Evolutionary conservation across 2,888 invertebrate genomes (phyloP), one percentile per base, ranked within the genome.

Genomic region (Plagodis dolabraria): DNA sequence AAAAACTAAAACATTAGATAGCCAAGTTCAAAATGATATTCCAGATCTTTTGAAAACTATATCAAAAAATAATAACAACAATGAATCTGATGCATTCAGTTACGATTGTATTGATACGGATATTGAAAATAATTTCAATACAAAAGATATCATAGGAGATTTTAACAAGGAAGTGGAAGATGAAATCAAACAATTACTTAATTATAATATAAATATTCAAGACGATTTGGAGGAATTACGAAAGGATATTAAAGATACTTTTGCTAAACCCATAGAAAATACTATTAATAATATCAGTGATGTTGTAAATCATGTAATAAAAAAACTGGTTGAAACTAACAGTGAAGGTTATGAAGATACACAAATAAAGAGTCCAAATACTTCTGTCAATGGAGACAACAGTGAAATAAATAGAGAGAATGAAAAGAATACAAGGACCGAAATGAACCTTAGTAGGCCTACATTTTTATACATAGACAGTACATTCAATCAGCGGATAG

Each of bases 101-200:
- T 85, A 78, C 58, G 88, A 89, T 50, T 90, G 84, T 63, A 79
- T 83, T 51, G 84, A 87, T 67, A 83, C 87, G 38, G 92, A 92
- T 67, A 87, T 92, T 69, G 92, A 92, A 75, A 91, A 91, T 68
- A 92, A 92, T 71, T 92, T 92, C 70, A 75, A 89, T 45, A 80
- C 89, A 6, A 89, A 86, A 70, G 89, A 93, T 72, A 93, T 94
- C 47, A 93, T 94, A 61, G 94, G 94, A 34, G 93, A 94, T 78
- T 94, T 94, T 68, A 93, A 93, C 62, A 93, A 93, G 77, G 94
- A 94, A 85, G 87, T 94, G 44, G 93, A 94, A 83, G 93, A 93
- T 60, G 94, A 94, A 87, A 92, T 94, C 53, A 93, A 90, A 66
- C 87, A 89, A 67, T 80, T 94, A 64, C 77, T 90, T 36, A 90